Base-by-base conservation (phyloP, 2,888 invertebrate genomes). In the Pyralis farinalis region DNA sequence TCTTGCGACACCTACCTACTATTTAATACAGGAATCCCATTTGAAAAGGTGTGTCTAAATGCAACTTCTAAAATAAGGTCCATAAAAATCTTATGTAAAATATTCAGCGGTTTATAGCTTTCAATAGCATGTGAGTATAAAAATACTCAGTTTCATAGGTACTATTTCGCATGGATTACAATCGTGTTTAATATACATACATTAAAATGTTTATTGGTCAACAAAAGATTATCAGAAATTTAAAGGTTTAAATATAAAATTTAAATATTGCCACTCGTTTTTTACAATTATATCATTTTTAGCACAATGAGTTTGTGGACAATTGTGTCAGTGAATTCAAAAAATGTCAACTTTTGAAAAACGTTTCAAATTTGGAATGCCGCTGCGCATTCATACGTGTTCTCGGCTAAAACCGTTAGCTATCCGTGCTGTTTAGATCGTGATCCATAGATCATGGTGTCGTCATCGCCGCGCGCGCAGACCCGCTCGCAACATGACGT, bases 391-490 rank as follows among this genome's bases (percentile, higher is more conserved):
- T 32, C 47, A 46, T 46, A 51, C 40, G 42, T 35, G 49, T 45
- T 50, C 53, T 52, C 42, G 53, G 57, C 52, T 56, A 44, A 37
- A 50, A 58, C 64, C 66, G 68, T 71, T 72, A 77, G 63, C 53
- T 62, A 34, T 22, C 40, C 61, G 57, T 49, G 65, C 68, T 70
- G 64, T 58, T 61, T 63, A 66, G 64, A 67, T 71, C 74, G 81
- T 79, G 83, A 80, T 77, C 77, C 59, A 71, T 75, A 77, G 83
- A 85, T 75, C 76, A 88, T 88, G 88, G 88, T 88, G 65, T 88
- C 88, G 71, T 88, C 88, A 71, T 87, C 88, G 66, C 87, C 88
- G 71, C 85, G 85, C 47, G 82, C 86, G 71, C 85, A 82, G 61
- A 63, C 83, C 45, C 84, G 86, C 53, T 78, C 78, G 70, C 78